These are phyloP conservation scores for Hymenochirus boettgeri DNA, from an alignment of 2,113 vertebrate species.

Conservation along the genomic window DNA sequence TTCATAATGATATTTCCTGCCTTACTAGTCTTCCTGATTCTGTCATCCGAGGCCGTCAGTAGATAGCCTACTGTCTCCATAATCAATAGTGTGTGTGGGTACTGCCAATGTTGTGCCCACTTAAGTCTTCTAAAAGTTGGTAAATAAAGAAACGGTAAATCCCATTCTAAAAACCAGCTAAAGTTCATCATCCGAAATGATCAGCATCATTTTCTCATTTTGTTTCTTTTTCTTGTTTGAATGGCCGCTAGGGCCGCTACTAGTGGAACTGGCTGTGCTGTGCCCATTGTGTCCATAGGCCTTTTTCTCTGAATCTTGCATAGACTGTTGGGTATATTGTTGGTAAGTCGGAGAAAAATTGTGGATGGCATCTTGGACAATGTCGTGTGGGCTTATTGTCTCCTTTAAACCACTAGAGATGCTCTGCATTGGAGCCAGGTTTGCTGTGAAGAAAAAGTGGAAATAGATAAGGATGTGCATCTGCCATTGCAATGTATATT, in stretches of 20 bases:
- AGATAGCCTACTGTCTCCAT: not conserved
- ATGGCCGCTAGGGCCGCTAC: conserved; percentile 7
- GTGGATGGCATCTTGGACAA: conserved; percentile 89
- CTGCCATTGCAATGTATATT: no score
- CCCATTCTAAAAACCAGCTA: conserved; percentile 57
- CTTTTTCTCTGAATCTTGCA: conserved; percentile 70
- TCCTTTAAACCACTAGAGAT: conserved; percentile 91
- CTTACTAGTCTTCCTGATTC: not conserved
- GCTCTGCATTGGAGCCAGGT: conserved; percentile 82
- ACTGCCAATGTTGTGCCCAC: conserved; percentile 5
- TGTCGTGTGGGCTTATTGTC: conserved; percentile 88
- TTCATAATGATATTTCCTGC: not conserved
- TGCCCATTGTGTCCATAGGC: conserved; percentile 59
- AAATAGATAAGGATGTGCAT: not conserved
- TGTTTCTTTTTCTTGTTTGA: conserved; percentile 61
- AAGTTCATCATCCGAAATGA: conserved; percentile 80
- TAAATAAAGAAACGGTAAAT: not conserved
- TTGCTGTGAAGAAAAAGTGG: conserved; percentile 57
- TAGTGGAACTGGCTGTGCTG: conserved; percentile 1
- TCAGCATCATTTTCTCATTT: conserved; percentile 87
- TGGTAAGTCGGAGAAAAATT: conserved; percentile 85
- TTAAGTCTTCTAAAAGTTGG: not conserved
- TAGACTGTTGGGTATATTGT: conserved; percentile 87
- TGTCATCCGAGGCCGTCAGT: not conserved
- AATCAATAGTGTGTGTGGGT: not conserved